Evolutionary conservation across 1,140 invertebrate genomes (phyloP), one percentile per base, ranked within the genome.

Genomic region (Papilio helenus): DNA sequence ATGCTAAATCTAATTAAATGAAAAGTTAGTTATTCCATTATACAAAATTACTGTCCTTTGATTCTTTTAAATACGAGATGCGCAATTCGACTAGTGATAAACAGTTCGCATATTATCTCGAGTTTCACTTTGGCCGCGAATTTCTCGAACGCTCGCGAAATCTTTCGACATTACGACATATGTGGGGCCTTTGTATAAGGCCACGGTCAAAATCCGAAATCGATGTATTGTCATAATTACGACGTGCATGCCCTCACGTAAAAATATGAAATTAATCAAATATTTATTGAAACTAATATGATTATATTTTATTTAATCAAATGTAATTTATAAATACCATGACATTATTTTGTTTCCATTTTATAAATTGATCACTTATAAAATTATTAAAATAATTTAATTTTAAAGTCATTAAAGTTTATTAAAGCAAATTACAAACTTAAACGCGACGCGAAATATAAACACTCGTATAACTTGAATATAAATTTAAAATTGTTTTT

Each of bases 171-270:
- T 79, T 79, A 81, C 79, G 18, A 7, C 78, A 44, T 76, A 74
- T 51, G 39, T 23, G 51, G 29, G 23, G 51, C 18, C 80, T 85
- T 85, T 83, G 82, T 79, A 83, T 85, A 85, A 85, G 84, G 84
- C 84, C 84, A 85, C 77, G 84, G 80, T 51, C 83, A 79, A 82
- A 79, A 80, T 81, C 80, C 16, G 44, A 74, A 42, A 46, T 74
- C 23, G 72, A 51, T 18, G 14, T 8, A 49, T 44, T 74, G 12
- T 46, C 9, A 74, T 29, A 4, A 4, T 20, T 2, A 7, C 29
- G 49, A 55, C 74, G 29, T 76, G 51, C n/a, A 34, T 10, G 26
- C 10, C 20, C 49, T 26, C 73, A 74, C 72, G 72, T 74, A 76
- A 44, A 20, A 49, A 51, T 51, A 49, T 14, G 9, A 23, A 20